Evolutionary conservation across 2,113 vertebrate species (phyloP).

Genomic region (Ptilonorhynchus violaceus): DNA sequence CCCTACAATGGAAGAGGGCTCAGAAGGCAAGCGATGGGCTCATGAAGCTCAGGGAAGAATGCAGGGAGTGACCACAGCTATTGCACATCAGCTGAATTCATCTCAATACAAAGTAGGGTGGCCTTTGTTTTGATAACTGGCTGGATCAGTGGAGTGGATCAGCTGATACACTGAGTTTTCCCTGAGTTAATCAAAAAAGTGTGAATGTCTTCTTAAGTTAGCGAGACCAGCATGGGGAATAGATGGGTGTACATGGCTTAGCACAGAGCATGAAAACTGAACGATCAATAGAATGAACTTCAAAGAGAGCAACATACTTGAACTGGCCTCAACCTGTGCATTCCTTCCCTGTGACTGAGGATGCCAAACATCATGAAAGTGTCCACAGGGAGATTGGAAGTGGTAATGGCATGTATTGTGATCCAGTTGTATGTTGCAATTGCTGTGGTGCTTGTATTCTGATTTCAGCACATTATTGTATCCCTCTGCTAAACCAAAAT

Average conservation of each 20-base stretch:
- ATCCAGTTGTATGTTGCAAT: not conserved
- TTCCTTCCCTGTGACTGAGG: not conserved
- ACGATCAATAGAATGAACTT: not conserved
- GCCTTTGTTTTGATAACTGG: not conserved
- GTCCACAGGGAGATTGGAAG: not conserved
- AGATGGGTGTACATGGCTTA: not conserved
- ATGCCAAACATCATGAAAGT: not conserved
- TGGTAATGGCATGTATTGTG: not conserved
- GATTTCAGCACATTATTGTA: not conserved
- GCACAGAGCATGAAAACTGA: not conserved
- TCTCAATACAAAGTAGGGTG: not conserved
- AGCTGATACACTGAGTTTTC: not conserved
- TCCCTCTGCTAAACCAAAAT: not conserved
- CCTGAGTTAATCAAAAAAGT: not conserved
- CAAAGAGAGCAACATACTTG: not conserved
- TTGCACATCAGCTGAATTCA: not conserved
- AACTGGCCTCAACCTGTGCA: not conserved
- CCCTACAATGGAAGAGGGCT: not conserved
- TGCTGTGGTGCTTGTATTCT: not conserved
- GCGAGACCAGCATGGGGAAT: not conserved
- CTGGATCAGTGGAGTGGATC: not conserved
- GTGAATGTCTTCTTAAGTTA: not conserved
- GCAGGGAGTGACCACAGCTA: not conserved
- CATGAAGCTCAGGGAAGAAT: not conserved
- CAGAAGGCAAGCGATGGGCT: not conserved